Evolutionary conservation across 2,888 invertebrate species (phyloP).

Genomic region (Lacanobia wlatinum): DNA sequence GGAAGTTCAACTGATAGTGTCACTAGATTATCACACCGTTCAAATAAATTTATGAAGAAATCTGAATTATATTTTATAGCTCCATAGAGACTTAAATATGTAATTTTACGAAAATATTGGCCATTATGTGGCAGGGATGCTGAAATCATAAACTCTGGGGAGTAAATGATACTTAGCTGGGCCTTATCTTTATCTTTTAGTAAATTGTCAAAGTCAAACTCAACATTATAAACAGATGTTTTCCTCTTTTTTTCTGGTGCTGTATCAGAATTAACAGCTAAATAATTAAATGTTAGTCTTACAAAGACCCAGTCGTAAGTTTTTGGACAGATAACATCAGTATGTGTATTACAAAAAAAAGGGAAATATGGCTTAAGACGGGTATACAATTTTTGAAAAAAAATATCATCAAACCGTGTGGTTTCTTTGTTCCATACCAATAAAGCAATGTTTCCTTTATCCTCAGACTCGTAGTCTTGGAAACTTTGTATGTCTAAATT

Average conservation of each 20-base stretch:
- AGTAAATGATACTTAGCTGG: slow-evolving; percentile 74
- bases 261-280: slow-evolving; percentile 15
- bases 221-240: slow-evolving; percentile 64
- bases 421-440: slow-evolving; percentile 79
- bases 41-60: slow-evolving; percentile 82
- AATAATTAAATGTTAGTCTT: slow-evolving; percentile 49
- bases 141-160: slow-evolving; percentile 59
- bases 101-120: slow-evolving; percentile 80
- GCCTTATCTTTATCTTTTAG: slow-evolving; percentile 72
- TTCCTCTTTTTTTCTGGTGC: slow-evolving; percentile 69
- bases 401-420: slow-evolving; percentile 75
- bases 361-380: slow-evolving; percentile 75
- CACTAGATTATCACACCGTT: slow-evolving; percentile 74
- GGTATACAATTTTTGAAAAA: slow-evolving; percentile 74
- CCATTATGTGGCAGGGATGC: slow-evolving; percentile 70
- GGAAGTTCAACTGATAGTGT: slow-evolving; percentile 78
- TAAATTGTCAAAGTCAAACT: slow-evolving; percentile 77
- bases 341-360: slow-evolving; percentile 61
- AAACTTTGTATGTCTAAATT: slow-evolving; percentile 61
- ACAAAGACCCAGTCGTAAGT: slow-evolving; percentile 75
- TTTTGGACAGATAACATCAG: slow-evolving; percentile 52
- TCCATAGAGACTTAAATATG: slow-evolving; percentile 77
- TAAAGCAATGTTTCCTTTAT: slow-evolving; percentile 72
- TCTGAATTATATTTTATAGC: slow-evolving; percentile 71
- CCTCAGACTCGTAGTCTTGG: slow-evolving; percentile 55